Percentiles rank a stretch among this genome's conserved stretches.
Conservation (phyloP, 2,797 vertebrate species). For the Heterohyrax brucei region DNA sequence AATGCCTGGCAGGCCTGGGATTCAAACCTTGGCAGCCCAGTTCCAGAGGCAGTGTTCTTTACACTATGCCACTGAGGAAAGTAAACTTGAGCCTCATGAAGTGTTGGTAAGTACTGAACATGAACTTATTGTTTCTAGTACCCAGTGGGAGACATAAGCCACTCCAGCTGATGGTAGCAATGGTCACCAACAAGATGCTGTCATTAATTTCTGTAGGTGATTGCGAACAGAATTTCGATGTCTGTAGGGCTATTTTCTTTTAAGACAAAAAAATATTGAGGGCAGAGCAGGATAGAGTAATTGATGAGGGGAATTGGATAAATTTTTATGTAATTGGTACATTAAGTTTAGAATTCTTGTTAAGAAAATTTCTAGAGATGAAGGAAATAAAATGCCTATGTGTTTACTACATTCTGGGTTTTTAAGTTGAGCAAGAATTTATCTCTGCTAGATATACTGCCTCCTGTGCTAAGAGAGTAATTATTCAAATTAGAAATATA, state of each 20-base stretch:
- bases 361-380: constrained; percentile 9
- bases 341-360: background rate
- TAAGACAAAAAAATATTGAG: background rate
- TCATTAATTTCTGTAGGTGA: background rate
- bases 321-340: background rate
- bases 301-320: background rate
- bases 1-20: background rate
- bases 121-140: background rate
- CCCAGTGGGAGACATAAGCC: background rate
- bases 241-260: background rate
- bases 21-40: background rate
- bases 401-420: background rate
- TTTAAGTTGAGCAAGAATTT: constrained; percentile 44
- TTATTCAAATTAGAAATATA: background rate
- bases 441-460: background rate
- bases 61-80: background rate
- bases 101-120: background rate
- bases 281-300: background rate
- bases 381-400: background rate
- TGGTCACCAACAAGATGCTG: background rate
- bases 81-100: background rate
- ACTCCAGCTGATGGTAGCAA: background rate
- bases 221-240: background rate
- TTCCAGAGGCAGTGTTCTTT: background rate
- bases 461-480: background rate